Conservation (phyloP, 1,140 invertebrate species). For the Caerostris extrusa region DNA sequence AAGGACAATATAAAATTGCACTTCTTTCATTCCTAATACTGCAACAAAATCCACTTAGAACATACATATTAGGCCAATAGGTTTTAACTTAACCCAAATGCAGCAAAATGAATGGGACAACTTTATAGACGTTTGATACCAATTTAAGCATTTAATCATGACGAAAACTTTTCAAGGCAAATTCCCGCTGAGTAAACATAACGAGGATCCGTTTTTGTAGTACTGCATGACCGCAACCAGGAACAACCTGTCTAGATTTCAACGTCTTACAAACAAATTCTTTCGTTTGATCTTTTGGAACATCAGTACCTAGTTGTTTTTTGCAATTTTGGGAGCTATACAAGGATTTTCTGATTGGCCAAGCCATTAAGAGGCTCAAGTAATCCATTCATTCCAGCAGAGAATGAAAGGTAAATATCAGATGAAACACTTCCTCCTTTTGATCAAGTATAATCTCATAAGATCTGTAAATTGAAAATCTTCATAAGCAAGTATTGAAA, state of each 20-base stretch:
- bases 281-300: slow-evolving; percentile 83
- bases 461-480: slow-evolving; percentile 84
- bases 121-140: slow-evolving; percentile 84
- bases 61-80: slow-evolving; percentile 86
- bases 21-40: slow-evolving; percentile 96
- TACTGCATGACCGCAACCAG: slow-evolving; percentile 86
- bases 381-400: slow-evolving; percentile 85
- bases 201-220: slow-evolving; percentile 85
- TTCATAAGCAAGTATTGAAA: slow-evolving; percentile 85
- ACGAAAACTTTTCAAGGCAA: slow-evolving; percentile 85
- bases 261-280: slow-evolving; percentile 85
- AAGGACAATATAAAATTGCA: slow-evolving; percentile 99
- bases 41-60: slow-evolving; percentile 83
- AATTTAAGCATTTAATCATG: slow-evolving; percentile 84
- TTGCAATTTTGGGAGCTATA: slow-evolving; percentile 82
- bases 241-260: slow-evolving; percentile 85
- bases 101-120: slow-evolving; percentile 84
- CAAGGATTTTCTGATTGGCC: slow-evolving; percentile 84
- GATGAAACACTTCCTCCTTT: slow-evolving; percentile 85
- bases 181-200: slow-evolving; percentile 85
- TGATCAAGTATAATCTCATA: slow-evolving; percentile 85
- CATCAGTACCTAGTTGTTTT: slow-evolving; percentile 82
- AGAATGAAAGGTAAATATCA: slow-evolving; percentile 85
- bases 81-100: slow-evolving; percentile 86
- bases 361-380: slow-evolving; percentile 86